Evolutionary conservation across 2,888 invertebrate species (phyloP), one percentile per base, ranked within the genome.

Genomic region (Parnassius apollo): DNA sequence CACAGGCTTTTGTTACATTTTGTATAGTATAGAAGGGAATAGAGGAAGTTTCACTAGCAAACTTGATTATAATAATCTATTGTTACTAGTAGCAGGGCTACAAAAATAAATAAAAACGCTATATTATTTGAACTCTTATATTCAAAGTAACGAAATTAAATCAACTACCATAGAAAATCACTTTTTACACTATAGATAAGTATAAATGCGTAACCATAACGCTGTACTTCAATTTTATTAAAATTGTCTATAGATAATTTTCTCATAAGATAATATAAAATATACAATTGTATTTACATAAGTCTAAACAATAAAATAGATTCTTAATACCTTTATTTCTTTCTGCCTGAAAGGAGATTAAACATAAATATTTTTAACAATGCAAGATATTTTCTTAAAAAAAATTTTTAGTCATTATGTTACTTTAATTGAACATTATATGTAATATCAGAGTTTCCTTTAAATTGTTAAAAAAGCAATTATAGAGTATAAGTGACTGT

Each of bases 91-190:
- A 25, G 35, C 35, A 35, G 4, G 35, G 35, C 35, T 35, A 35
- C 4, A 35, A 49, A 8, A 0, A 46, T 48, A 57, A 57, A 66
- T 61, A 64, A 72, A 68, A 35, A 67, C 64, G 61, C 50, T 50
- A 59, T 46, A 65, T 69, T 77, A 75, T 79, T 77, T 78, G 73
- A 77, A 78, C 82, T 67, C 80, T 82, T 86, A 83, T 86, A 85
- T 82, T 86, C 73, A 80, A 80, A 81, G 76, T 80, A 78, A 80
- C 72, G 79, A 81, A 83, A 83, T 81, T 80, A 82, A 78, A 77
- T 83, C 78, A 78, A 83, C 76, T 80, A 79, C 78, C 68, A 76
- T 79, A 83, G 81, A 83, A 75, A 75, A 72, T 71, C 71, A 68
- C 71, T 77, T 75, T 81, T 77, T 82, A 80, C 81, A 81, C 72